Evolutionary conservation across 2,797 vertebrate species (phyloP), one percentile per base, ranked within the genome.

Genomic region (Brotula barbata): DNA sequence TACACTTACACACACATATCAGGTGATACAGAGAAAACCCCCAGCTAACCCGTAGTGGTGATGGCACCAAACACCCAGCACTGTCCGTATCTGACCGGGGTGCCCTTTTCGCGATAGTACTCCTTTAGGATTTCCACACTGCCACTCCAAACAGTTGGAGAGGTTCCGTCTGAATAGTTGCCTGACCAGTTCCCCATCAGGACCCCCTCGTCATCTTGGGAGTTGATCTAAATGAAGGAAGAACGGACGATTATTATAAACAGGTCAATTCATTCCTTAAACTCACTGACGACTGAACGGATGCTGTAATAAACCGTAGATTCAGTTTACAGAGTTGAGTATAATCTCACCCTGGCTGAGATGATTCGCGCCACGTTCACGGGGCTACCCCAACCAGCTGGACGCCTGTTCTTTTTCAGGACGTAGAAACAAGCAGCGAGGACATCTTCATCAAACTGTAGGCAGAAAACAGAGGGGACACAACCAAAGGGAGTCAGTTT

Each of bases 11-110:
- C 20, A 21, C 2, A 16, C n/a, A 17, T 0, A 2, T 36, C 44
- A 28, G 2, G 20, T 23, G 8, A 41, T 54, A 3, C 47, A 34
- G 39, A 6, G 3, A 7, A 36, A 17, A 28, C 1, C 33, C 12
- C 14, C 2, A 10, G 11, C 72, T 22, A 12, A 92, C 91, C 93
- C 81, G 94, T 89, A 0, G 91, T 96, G 75, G 91, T 85, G 3
- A 94, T 85, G 0, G 93, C 95, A 6, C 92, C 92, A 57, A 97
- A 97, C 36, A 95, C 91, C 95, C 95, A 97, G 73, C 95, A 97
- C 74, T 97, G 95, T 44, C 94, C 95, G 0, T 90, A 97, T 60
- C 87, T 88, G 2, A 97, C 91, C 0, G 94, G 89, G 0, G 6
- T 64, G 5, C 93, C 8, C 8, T 28, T 28, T 28, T 28, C 93